phyloP scores from a whole-genome alignment of 2,797 vertebrate species.

The Platalea minor region DNA sequence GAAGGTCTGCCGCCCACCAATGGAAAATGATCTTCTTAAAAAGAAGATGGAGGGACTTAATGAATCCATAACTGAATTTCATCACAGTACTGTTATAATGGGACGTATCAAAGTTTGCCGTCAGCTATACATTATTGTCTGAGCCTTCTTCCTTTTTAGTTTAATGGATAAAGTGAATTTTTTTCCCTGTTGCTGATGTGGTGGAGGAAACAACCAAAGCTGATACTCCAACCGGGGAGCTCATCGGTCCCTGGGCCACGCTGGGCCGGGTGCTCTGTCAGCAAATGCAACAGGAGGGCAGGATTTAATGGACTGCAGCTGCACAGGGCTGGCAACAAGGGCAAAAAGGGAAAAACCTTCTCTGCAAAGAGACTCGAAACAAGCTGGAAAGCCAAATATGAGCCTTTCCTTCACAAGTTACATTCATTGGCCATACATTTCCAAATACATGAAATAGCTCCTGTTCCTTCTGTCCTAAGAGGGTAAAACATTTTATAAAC shows the following conservation, averaged over 20 bases:
- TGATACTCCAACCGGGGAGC: fast-evolving
- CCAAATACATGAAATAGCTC: not conserved
- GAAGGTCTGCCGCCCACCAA: not conserved
- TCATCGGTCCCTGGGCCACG: not conserved
- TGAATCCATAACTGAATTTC: not conserved
- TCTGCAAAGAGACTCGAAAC: not conserved
- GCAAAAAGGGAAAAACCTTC: not conserved
- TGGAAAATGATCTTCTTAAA: not conserved
- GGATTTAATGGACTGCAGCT: not conserved
- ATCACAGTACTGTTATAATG: not conserved
- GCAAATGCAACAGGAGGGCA: not conserved
- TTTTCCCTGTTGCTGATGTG: not conserved
- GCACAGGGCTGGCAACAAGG: not conserved
- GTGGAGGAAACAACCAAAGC: not conserved
- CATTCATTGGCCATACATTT: not conserved
- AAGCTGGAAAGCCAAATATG: not conserved
- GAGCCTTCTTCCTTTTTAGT: not conserved
- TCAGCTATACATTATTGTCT: not conserved
- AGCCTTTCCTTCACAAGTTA: not conserved
- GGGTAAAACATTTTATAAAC: not conserved
- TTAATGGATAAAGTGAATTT: not conserved
- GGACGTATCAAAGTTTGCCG: not conserved
- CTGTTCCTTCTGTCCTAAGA: not conserved
- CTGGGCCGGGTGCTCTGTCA: fast-evolving
- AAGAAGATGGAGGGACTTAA: not conserved